Conservation (phyloP, 2,797 vertebrate genomes). For the Arnoldichthys spilopterus region DNA sequence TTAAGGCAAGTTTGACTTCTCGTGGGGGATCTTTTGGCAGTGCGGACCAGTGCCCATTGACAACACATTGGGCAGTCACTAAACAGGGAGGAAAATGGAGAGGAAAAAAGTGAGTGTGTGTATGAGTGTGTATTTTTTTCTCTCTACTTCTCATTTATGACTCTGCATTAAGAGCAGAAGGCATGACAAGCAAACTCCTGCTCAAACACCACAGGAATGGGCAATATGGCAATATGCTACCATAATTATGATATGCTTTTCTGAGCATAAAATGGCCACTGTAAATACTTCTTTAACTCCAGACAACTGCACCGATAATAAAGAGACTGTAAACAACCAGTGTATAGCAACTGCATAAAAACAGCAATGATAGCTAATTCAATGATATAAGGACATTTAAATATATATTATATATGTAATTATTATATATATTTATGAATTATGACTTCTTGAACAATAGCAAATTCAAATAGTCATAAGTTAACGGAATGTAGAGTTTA, state of each 20-base stretch:
- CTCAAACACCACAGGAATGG: neutral
- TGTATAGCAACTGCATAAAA: neutral
- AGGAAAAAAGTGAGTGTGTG: slow-evolving; percentile 1
- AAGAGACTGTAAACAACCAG: neutral
- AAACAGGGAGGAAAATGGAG: slow-evolving; percentile 21
- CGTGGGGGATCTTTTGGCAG: slow-evolving; percentile 72
- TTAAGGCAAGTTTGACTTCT: slow-evolving; percentile 84
- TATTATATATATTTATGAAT: no score
- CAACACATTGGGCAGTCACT: slow-evolving; percentile 55
- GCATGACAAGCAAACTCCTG: neutral
- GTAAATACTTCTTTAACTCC: neutral
- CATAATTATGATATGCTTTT: neutral
- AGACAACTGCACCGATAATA: neutral
- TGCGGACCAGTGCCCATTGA: slow-evolving; percentile 71
- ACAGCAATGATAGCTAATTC: neutral
- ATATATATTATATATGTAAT: no score
- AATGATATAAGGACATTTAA: no score
- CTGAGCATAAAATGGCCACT: neutral
- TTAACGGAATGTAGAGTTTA: no score
- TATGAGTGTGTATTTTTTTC: neutral
- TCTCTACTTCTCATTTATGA: slow-evolving; percentile 18
- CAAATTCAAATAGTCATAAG: no score
- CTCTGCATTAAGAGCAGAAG: slow-evolving; percentile 1
- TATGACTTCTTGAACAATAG: no score
- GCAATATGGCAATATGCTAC: neutral